Evolutionary conservation across 2,113 vertebrate species (phyloP), one percentile per base, ranked within the genome.

Genomic region (Bolborhynchus lineola): DNA sequence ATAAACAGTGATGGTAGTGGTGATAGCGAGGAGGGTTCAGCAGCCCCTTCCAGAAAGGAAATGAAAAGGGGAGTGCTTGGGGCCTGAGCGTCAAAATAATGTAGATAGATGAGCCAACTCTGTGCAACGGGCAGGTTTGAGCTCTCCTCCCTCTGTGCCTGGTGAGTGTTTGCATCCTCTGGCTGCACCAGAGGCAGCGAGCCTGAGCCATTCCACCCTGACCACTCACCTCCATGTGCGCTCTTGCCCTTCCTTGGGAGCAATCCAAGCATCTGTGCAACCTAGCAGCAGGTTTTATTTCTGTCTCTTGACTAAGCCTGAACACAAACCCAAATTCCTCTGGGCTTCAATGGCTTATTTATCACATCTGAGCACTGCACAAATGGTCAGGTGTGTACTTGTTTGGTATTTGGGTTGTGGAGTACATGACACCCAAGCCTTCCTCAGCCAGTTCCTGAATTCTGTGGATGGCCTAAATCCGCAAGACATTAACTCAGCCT

Each of bases 201-300:
- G 52, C 52, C 47, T 18, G 8, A 60, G 76, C 44, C 13, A 1
- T 3, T 2, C 0, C 37, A 4, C 20, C 4, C 0, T 5, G 37
- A 3, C 13, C 0, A 0, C 21, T 71, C 21, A 17, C 21, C 25
- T 52, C 39, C 46, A 9, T 3, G 50, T 21, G 41, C 25, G 62
- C 74, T 37, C 7, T 3, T 35, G 19, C 33, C 18, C 15, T 84
- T 42, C 74, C n/a, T 3, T 0, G 3, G 62, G 46, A 81, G 33
- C 28, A 52, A 37, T 25, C 37, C 21, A 8, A 28, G 62, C 2
- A 2, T 26, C 47, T 33, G 0, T 23, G 19, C 25, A 80, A 18
- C 24, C 35, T 25, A 11, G 55, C 85, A 67, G 57, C n/a, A 47
- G 49, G 24, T 85, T 68, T 62, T 42, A n/a, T 65, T 77, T 79